These are phyloP conservation scores for Habropoda laboriosa DNA, from an alignment of 1,140 invertebrate species.

Conservation along the genomic window DNA sequence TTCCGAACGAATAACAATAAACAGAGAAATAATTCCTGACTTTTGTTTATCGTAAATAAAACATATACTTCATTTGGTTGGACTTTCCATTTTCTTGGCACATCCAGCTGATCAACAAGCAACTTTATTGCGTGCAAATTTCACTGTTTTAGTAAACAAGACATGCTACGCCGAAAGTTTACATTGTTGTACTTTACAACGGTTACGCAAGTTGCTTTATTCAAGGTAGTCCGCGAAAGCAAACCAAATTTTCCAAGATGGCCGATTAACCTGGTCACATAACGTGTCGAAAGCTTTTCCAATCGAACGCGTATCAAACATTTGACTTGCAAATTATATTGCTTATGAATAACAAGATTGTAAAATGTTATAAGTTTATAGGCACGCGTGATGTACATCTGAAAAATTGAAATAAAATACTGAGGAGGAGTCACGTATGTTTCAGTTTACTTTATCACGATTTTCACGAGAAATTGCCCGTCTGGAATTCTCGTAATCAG, in stretches of 20 bases:
- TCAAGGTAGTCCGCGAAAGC: not conserved
- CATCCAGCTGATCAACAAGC: not conserved
- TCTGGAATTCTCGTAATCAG: conserved; percentile 14
- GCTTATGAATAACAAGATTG: not conserved
- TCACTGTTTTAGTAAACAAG: not conserved
- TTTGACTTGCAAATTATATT: conserved; percentile 30
- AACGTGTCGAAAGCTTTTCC: not conserved
- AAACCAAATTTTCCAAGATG: not conserved
- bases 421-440: not conserved
- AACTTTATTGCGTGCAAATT: not conserved
- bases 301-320: not conserved
- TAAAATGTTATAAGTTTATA: not conserved
- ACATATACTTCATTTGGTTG: not conserved
- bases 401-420: not conserved
- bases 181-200: too few species aligned
- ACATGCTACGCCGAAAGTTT: not conserved
- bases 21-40: not conserved
- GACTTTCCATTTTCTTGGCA: conserved; percentile 16
- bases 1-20: not conserved
- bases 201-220: not conserved
- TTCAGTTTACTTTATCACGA: not conserved
- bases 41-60: not conserved
- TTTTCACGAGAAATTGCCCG: not conserved
- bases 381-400: not conserved
- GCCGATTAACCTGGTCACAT: too few species aligned